Percentiles rank a stretch among this genome's conserved stretches.
These are phyloP conservation scores for Lates calcarifer DNA, from an alignment of 2,113 vertebrate genomes.

Conservation along the genomic window DNA sequence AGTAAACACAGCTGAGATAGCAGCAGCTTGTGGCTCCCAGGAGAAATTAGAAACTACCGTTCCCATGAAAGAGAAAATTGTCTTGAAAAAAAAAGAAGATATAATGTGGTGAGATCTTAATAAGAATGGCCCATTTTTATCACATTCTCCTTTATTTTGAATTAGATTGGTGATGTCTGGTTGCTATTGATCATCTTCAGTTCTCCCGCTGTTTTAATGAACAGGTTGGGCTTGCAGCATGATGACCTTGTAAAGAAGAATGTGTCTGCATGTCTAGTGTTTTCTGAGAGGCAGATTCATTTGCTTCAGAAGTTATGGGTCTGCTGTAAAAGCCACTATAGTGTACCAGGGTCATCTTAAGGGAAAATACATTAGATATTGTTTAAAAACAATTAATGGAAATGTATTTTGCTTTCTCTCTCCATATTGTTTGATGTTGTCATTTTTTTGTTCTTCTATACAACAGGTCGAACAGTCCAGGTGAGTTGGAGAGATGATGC, in stretches of 20 bases:
- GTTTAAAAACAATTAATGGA: slow-evolving; percentile 14
- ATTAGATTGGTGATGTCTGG: slow-evolving; percentile 52
- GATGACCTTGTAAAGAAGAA: slow-evolving; percentile 69
- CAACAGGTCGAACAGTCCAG: background rate
- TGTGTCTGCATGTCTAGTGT: slow-evolving; percentile 58
- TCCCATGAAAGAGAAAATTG: slow-evolving; percentile 73
- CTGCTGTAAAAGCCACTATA: slow-evolving; percentile 36
- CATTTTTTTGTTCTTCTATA: background rate
- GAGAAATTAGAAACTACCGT: slow-evolving; percentile 79
- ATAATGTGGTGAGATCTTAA: slow-evolving; percentile 69
- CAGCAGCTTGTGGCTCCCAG: slow-evolving; percentile 75
- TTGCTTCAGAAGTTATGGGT: slow-evolving; percentile 44
- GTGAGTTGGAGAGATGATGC: background rate
- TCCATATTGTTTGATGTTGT: background rate
- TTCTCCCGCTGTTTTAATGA: slow-evolving; percentile 65
- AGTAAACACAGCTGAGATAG: slow-evolving; percentile 80
- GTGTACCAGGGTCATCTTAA: slow-evolving; percentile 16
- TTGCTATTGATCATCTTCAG: slow-evolving; percentile 59
- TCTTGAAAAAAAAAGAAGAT: slow-evolving; percentile 37
- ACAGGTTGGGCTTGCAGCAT: slow-evolving; percentile 39
- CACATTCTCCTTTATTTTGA: slow-evolving; percentile 55
- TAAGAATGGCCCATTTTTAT: slow-evolving; percentile 64
- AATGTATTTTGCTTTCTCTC: slow-evolving; percentile 7
- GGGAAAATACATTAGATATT: slow-evolving; percentile 31
- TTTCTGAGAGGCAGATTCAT: slow-evolving; percentile 53